Base-by-base conservation (phyloP, 2,888 invertebrate species). In the Epinotia brunnichana region DNA sequence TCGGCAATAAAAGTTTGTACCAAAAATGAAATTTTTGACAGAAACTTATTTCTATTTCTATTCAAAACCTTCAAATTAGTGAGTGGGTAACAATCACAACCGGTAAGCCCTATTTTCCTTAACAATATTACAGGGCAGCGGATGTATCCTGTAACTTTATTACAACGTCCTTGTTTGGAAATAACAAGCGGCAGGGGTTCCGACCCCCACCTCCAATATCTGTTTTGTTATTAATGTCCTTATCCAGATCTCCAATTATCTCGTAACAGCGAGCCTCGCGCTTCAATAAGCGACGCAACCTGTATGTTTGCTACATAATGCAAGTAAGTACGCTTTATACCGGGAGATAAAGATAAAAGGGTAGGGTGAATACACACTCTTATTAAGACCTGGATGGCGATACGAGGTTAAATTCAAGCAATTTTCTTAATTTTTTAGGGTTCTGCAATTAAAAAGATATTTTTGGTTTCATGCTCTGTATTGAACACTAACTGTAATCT, bases 171-270 rank as follows among this genome's bases (percentile, higher is more conserved):
- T 88, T 85, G 87, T 89, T 88, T 85, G 80, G 82, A 82, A 83
- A 85, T 86, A 87, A 87, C 85, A 85, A 88, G 82, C 85, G 77
- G 81, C 82, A 80, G 83, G 86, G 85, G 83, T 80, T 80, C 79
- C 81, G 81, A 81, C 85, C 85, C 66, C 82, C 76, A 80, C 82
- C 78, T 83, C 86, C 87, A 88, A 89, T 89, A 89, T 88, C 89
- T 88, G 85, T 90, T 90, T 87, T 88, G 89, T 90, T 90, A 90
- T 90, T 90, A 90, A 90, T 90, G 87, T 84, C 85, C 83, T 85
- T 85, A 87, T 88, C 87, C 86, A 84, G 85, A 85, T 85, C 86
- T 88, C 87, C 87, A 90, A 90, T 90, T 89, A 89, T 88, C 86
- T 86, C 81, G 81, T 80, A 80, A 78, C 79, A 79, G 77, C 78